A percentile compares a stretch with the other conserved stretches of the same genome.
These are phyloP conservation scores for Cinclus cinclus DNA, from an alignment of 2,113 vertebrate genomes.

Conservation along the genomic window DNA sequence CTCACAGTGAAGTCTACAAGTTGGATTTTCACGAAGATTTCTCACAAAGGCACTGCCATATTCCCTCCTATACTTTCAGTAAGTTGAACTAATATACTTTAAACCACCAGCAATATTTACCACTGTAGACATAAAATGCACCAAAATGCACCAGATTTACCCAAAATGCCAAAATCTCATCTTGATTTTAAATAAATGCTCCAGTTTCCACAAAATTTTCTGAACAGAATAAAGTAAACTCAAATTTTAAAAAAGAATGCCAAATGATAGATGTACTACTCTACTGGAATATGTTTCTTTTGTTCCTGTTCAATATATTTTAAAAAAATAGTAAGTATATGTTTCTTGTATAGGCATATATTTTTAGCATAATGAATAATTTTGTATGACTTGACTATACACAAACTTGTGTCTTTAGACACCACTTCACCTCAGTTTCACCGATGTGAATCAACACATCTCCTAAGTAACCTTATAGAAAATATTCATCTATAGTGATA, in stretches of 20 bases:
- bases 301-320: neutral
- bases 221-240: neutral
- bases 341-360: neutral
- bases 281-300: neutral
- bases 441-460: neutral
- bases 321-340: neutral
- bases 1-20: neutral
- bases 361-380: neutral
- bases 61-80: neutral
- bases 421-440: neutral
- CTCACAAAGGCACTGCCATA: neutral
- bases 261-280: neutral
- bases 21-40: neutral
- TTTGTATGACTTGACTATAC: neutral
- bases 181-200: neutral
- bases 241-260: accelerated
- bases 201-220: neutral
- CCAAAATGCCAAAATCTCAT: neutral
- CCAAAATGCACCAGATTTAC: neutral
- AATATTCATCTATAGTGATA: neutral
- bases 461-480: neutral
- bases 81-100: neutral
- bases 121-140: neutral
- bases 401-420: neutral
- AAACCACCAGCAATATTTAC: neutral